Percentiles rank a stretch among this genome's conserved stretches.
phyloP scores from a whole-genome alignment of 2,113 vertebrate species.

The Felis catus region DNA sequence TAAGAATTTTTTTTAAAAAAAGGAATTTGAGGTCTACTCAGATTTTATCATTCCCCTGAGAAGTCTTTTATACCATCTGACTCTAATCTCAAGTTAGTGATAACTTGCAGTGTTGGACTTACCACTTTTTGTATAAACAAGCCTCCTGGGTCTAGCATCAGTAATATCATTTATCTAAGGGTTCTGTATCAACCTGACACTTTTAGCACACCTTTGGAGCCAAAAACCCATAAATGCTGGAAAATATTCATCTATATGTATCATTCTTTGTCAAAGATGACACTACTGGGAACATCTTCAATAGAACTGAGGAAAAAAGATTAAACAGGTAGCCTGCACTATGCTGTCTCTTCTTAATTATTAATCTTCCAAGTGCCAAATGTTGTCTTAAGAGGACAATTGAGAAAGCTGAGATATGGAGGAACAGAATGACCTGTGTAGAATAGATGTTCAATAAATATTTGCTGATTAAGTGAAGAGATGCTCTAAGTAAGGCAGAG shows the following conservation, averaged over 20 bases:
- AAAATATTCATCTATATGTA: constrained; percentile 60
- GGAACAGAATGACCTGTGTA: background rate
- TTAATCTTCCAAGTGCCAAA: constrained; percentile 20
- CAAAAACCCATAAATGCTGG: constrained; percentile 55
- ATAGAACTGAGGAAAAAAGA: background rate
- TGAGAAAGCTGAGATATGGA: constrained; percentile 8
- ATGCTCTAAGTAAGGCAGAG: background rate
- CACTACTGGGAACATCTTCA: constrained; percentile 43
- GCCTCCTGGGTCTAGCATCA: background rate
- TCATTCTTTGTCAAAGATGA: constrained; percentile 62
- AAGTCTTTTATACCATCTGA: constrained; percentile 24
- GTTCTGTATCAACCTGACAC: constrained; percentile 53
- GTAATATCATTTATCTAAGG: constrained; percentile 42
- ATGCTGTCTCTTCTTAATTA: constrained; percentile 25
- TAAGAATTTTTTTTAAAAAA: background rate
- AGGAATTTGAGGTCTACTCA: background rate
- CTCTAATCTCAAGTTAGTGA: constrained; percentile 35
- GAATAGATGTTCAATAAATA: background rate
- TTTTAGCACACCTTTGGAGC: constrained; percentile 64
- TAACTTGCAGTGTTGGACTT: constrained; percentile 27
- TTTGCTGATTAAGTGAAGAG: constrained; percentile 17
- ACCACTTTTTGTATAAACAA: constrained; percentile 38
- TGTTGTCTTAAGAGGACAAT: background rate
- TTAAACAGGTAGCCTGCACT: background rate
- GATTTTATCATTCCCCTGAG: constrained; percentile 6